Percentiles rank a stretch among this genome's conserved stretches.
Conservation (phyloP, 2,888 invertebrate species). For the Mimumesa dahlbomi region DNA sequence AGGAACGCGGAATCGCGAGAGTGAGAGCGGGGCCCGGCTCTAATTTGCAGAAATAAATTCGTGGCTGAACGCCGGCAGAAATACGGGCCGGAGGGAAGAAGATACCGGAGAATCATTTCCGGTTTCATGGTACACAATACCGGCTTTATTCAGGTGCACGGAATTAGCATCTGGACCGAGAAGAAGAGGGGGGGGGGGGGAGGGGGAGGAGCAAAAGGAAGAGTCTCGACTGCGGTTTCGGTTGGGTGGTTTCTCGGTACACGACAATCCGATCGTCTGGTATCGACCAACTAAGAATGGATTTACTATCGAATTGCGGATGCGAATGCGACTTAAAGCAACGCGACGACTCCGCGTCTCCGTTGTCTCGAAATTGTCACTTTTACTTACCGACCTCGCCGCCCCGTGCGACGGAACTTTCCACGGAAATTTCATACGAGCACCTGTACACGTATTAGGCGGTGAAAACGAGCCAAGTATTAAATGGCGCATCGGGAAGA, state of each 20-base stretch:
- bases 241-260: not conserved
- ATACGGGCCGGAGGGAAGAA: constrained; percentile 7
- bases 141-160: constrained; percentile 29
- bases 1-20: constrained; percentile 7
- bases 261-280: constrained; percentile 5
- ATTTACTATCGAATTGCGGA: not conserved
- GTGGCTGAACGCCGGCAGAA: constrained; percentile 11
- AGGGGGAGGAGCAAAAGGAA: constrained; percentile 5
- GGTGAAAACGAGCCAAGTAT: too few relatives aligned
- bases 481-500: too few relatives aligned
- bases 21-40: not conserved
- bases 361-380: too few relatives aligned
- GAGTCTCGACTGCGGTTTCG: not conserved
- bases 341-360: too few relatives aligned
- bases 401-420: too few relatives aligned
- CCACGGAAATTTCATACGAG: too few relatives aligned
- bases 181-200: not conserved
- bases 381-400: not conserved
- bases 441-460: too few relatives aligned
- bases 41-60: constrained; percentile 38
- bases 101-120: constrained; percentile 40
- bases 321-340: not conserved
- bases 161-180: constrained; percentile 37
- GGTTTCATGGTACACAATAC: constrained; percentile 15
- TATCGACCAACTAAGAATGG: not conserved